These are phyloP conservation scores for Eriosoma lanigerum DNA, from an alignment of 1,140 invertebrate genomes.

Conservation along the genomic window DNA sequence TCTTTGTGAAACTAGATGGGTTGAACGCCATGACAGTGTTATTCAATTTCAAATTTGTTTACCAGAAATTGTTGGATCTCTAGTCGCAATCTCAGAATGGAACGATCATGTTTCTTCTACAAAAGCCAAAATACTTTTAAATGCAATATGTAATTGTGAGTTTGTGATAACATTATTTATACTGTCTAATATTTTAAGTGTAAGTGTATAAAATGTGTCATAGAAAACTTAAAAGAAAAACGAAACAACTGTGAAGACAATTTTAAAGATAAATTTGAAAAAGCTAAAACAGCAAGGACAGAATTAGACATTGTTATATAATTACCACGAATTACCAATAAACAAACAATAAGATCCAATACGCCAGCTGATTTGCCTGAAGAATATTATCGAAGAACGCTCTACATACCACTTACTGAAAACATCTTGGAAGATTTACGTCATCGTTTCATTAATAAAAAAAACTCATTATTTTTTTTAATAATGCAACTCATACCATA, in stretches of 20 bases:
- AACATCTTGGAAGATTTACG: neutral
- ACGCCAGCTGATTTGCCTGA: neutral
- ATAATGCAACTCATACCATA: neutral
- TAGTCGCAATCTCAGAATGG: too few species aligned
- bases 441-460: neutral
- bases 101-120: too few species aligned
- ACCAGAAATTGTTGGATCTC: too few species aligned
- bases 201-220: neutral
- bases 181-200: neutral
- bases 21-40: too few species aligned
- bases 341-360: neutral
- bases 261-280: neutral
- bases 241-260: neutral
- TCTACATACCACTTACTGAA: neutral
- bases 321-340: neutral
- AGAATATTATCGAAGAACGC: neutral
- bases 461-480: neutral
- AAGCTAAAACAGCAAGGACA: neutral
- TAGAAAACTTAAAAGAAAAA: neutral
- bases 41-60: too few species aligned
- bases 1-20: too few species aligned
- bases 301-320: neutral
- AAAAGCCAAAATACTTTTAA: neutral
- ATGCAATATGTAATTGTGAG: neutral
- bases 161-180: neutral